These are phyloP conservation scores for Drosophila ananassae DNA, from an alignment of 1,140 invertebrate genomes.

Conservation along the genomic window DNA sequence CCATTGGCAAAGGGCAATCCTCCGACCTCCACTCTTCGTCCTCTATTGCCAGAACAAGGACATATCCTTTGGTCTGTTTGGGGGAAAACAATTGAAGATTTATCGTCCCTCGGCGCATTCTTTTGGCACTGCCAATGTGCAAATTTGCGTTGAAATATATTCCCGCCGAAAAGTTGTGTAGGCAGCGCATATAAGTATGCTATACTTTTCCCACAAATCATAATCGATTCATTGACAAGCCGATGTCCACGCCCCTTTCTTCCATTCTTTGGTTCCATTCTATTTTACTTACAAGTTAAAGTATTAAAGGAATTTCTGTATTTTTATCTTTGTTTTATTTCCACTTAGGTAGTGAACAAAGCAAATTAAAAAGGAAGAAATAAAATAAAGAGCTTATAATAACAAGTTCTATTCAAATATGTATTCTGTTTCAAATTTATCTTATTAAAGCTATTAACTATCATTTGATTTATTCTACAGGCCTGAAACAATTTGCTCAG, in stretches of 20 bases:
- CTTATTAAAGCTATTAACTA: conserved; percentile 1
- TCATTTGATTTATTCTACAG: conserved; percentile 43
- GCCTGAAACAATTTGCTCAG: conserved; percentile 40
- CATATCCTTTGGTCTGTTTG: conserved; percentile 25
- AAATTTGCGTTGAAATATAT: conserved; percentile 46
- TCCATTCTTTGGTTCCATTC: background rate
- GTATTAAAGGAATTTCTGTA: background rate
- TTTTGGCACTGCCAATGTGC: conserved; percentile 51
- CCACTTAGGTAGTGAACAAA: background rate
- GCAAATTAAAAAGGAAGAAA: background rate
- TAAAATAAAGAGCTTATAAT: too few species aligned
- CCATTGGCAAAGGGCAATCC: conserved; percentile 11
- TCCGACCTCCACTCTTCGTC: background rate
- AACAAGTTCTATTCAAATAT: background rate
- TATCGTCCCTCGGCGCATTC: conserved; percentile 57
- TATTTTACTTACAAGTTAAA: background rate
- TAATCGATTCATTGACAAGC: conserved; percentile 63
- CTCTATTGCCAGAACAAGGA: conserved; percentile 23
- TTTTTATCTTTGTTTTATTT: background rate
- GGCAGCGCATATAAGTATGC: conserved; percentile 57
- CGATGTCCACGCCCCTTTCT: conserved; percentile 19
- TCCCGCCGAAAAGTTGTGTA: conserved; percentile 31
- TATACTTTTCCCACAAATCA: conserved; percentile 69
- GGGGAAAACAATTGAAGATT: conserved; percentile 69
- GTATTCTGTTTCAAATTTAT: background rate